Evolutionary conservation across 2,113 vertebrate genomes (phyloP).

Genomic region (chimpanzee (Pan troglodytes)): NHGRI_mPanTro3-v2.1_pri NC_072420.2:46181001-46181500

Average conservation of each 20-base stretch:
- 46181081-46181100: fast-evolving
- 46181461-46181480: neutral
- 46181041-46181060: neutral
- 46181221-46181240: neutral
- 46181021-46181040: neutral
- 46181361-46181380: neutral
- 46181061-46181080: neutral
- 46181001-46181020: neutral
- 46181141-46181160: neutral
- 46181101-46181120: no score
- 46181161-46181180: neutral
- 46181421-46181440: neutral
- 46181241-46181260: neutral
- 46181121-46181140: neutral
- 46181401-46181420: neutral
- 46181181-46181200: neutral
- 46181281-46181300: neutral
- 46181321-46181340: neutral
- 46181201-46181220: neutral
- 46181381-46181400: neutral
- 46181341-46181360: neutral
- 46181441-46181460: neutral
- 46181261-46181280: neutral
- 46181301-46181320: neutral
- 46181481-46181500: neutral